Percentiles rank a stretch among this genome's conserved stretches.
phyloP scores from a whole-genome alignment of 1,140 invertebrate species.

The Portunus trituberculatus region DNA sequence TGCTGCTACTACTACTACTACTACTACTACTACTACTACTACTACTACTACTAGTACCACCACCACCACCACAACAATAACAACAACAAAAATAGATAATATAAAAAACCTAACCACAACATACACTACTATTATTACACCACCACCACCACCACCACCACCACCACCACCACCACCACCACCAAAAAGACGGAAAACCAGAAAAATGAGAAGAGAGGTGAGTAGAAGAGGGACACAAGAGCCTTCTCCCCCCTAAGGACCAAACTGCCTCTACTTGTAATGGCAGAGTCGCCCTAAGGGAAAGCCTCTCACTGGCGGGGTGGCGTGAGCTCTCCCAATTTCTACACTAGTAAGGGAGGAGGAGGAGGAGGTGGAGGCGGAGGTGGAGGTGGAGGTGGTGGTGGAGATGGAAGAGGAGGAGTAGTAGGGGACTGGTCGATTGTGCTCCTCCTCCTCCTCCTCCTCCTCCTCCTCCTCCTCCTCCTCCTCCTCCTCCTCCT shows the following conservation, averaged over 20 bases:
- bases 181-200: neutral
- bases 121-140: neutral
- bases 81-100: too few species aligned
- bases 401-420: neutral
- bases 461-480: conserved; percentile 16
- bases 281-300: neutral
- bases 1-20: neutral
- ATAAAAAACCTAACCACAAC: neutral
- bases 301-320: neutral
- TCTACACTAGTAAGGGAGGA: neutral
- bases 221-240: too few species aligned
- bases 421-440: neutral
- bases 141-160: neutral
- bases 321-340: conserved; percentile 9
- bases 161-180: conserved; percentile 25
- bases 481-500: conserved; percentile 31
- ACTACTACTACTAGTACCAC: too few species aligned
- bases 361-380: neutral
- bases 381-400: neutral
- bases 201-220: too few species aligned
- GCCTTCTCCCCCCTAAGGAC: neutral
- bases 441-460: neutral
- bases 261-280: neutral
- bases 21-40: too few species aligned
- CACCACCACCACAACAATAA: too few species aligned